phyloP scores from a whole-genome alignment of 2,888 invertebrate species.

The Plutella xylostella region DNA sequence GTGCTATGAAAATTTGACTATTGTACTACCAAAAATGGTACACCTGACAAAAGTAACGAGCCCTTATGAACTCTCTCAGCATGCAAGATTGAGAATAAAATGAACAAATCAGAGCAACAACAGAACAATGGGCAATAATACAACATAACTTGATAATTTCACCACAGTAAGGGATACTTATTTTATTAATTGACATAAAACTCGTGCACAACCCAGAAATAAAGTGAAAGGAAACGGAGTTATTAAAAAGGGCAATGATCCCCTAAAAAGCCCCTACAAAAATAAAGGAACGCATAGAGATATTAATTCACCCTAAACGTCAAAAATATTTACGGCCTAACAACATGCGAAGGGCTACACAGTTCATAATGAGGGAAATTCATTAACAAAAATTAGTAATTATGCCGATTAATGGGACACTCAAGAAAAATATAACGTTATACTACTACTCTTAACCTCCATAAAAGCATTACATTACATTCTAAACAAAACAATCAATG shows the following conservation, averaged over 20 bases:
- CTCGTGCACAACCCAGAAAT: background rate
- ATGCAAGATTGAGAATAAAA: too few relatives aligned
- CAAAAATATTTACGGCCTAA: constrained; percentile 40
- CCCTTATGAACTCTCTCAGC: background rate
- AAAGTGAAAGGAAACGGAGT: background rate
- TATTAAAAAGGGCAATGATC: constrained; percentile 24
- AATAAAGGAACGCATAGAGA: constrained; percentile 25
- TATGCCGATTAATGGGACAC: too few relatives aligned
- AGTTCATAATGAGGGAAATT: too few relatives aligned
- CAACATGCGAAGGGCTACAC: constrained; percentile 41
- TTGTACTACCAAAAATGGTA: background rate
- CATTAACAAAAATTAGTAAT: too few relatives aligned
- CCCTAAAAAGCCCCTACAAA: constrained; percentile 31
- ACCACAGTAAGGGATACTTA: background rate
- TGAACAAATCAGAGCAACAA: too few relatives aligned
- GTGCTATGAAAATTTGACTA: too few relatives aligned
- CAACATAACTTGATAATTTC: too few relatives aligned
- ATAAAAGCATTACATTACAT: too few relatives aligned
- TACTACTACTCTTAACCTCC: too few relatives aligned
- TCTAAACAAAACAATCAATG: too few relatives aligned
- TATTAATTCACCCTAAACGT: constrained; percentile 30
- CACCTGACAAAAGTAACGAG: background rate
- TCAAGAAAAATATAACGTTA: too few relatives aligned
- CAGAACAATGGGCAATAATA: background rate
- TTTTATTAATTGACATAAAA: background rate